Evolutionary conservation across 2,797 vertebrate species (phyloP).

Genomic region (Poecile montanus): DNA sequence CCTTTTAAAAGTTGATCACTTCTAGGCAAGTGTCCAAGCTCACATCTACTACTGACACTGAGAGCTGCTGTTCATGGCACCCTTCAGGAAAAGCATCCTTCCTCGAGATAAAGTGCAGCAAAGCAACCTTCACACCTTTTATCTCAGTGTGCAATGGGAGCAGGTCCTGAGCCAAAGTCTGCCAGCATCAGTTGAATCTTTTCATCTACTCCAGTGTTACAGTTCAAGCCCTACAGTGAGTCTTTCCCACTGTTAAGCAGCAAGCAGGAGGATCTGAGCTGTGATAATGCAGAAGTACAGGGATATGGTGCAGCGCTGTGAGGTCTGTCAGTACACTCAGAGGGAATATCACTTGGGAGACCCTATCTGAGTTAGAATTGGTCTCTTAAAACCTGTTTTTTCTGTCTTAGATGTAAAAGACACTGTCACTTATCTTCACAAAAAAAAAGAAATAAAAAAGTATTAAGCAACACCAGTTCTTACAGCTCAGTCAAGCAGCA

Average conservation of each 20-base stretch:
- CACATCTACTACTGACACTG: neutral
- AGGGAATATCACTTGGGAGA: neutral
- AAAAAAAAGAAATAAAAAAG: too few relatives aligned
- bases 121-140: constrained; percentile 9
- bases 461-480: neutral
- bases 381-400: neutral
- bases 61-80: neutral
- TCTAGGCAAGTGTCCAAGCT: neutral
- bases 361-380: neutral
- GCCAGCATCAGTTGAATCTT: neutral
- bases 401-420: neutral
- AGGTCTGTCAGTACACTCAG: neutral
- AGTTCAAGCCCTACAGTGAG: neutral
- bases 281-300: neutral
- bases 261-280: neutral
- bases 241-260: neutral
- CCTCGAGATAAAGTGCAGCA: neutral
- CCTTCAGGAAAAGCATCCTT: neutral
- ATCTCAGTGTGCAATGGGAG: neutral
- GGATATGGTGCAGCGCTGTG: neutral
- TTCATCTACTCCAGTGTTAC: neutral
- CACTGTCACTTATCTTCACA: neutral
- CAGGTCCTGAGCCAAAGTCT: neutral
- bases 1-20: neutral
- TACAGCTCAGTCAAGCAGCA: neutral